Percentiles rank a stretch among this genome's conserved stretches.
Evolutionary conservation across 2,113 vertebrate species (phyloP).

Genomic region (Lutjanus erythropterus): DNA sequence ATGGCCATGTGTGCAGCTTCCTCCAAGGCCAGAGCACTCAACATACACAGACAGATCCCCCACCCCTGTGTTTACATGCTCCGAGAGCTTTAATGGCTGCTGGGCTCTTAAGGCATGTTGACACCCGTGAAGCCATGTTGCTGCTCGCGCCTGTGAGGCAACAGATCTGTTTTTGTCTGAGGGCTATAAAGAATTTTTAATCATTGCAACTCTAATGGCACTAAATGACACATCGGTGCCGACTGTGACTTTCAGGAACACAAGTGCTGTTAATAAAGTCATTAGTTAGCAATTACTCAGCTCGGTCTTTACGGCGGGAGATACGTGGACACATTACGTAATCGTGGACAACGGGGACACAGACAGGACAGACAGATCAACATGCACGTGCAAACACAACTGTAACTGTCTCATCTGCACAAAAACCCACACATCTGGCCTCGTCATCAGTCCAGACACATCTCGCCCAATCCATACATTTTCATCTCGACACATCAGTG

Average conservation of each 20-base stretch:
- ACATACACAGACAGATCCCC: constrained; percentile 23
- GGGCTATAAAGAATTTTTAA: constrained; percentile 56
- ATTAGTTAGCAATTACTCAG: constrained; percentile 70
- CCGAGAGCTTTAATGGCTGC: constrained; percentile 25
- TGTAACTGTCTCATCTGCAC: background rate
- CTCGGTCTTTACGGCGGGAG: constrained; percentile 23
- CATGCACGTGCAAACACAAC: constrained; percentile 1
- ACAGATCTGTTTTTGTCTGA: constrained; percentile 19
- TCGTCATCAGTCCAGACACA: background rate
- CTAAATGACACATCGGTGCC: constrained; percentile 69
- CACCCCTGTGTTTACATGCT: constrained; percentile 29
- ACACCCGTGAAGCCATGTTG: constrained; percentile 29
- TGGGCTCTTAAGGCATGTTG: constrained; percentile 24
- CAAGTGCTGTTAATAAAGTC: constrained; percentile 66
- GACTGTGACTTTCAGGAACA: constrained; percentile 63
- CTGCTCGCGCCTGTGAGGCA: constrained; percentile 18
- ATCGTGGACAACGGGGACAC: background rate
- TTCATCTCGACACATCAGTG: background rate
- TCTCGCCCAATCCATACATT: background rate
- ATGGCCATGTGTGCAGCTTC: constrained; percentile 53
- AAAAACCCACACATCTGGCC: constrained; percentile 7
- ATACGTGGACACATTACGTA: constrained; percentile 9
- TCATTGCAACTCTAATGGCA: constrained; percentile 67
- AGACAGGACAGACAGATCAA: background rate
- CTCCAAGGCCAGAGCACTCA: constrained; percentile 19